Conservation (phyloP, 2,113 vertebrate species). For the Crotalus tigris region DNA sequence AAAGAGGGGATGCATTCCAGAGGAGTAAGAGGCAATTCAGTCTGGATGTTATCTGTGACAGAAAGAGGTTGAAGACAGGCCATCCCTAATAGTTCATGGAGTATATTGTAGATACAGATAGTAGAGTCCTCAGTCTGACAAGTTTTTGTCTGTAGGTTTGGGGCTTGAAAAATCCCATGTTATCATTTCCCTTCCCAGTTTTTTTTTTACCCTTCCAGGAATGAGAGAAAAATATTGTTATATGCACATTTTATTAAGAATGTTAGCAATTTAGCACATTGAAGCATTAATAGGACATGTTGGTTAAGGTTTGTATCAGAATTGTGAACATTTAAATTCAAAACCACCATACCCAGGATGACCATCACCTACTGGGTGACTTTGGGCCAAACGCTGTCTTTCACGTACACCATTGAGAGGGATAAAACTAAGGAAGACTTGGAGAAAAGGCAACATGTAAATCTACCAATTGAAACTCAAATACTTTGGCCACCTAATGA, state of each 20-base stretch:
- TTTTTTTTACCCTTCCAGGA: not conserved
- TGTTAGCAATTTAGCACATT: not conserved
- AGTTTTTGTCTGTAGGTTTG: not conserved
- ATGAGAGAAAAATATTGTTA: not conserved
- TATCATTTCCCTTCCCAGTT: not conserved
- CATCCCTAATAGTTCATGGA: not conserved
- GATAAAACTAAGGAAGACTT: not conserved
- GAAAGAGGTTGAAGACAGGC: not conserved
- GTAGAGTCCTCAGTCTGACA: not conserved
- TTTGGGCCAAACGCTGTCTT: not conserved
- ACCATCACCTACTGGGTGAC: not conserved
- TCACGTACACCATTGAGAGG: not conserved
- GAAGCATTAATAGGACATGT: not conserved
- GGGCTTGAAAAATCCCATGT: not conserved
- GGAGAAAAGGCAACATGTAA: not conserved
- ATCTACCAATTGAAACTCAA: not conserved
- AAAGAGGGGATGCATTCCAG: not conserved
- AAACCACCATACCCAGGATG: not conserved
- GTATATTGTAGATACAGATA: not conserved
- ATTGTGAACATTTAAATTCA: not conserved
- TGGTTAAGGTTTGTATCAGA: not conserved
- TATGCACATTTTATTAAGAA: not conserved
- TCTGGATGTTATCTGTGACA: not conserved
- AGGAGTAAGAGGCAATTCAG: not conserved
- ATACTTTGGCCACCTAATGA: no score